These are phyloP conservation scores for Anthoscopus minutus DNA, from an alignment of 2,113 vertebrate species.

Conservation along the genomic window DNA sequence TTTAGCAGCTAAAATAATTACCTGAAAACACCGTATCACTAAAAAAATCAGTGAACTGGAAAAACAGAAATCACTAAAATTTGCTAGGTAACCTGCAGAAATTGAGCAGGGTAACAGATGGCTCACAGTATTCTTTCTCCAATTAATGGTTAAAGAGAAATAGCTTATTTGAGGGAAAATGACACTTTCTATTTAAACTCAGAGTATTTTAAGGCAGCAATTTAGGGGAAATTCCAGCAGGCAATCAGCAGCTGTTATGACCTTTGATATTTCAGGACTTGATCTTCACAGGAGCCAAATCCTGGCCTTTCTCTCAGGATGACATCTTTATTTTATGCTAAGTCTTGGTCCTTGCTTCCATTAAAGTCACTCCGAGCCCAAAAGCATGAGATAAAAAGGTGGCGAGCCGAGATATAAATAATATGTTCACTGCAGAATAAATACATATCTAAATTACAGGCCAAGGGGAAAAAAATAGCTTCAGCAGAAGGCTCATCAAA, in stretches of 20 bases:
- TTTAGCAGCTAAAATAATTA: constrained; percentile 25
- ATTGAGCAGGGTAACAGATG: constrained; percentile 15
- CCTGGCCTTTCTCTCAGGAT: neutral
- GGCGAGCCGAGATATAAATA: constrained; percentile 24
- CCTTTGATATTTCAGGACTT: constrained; percentile 11
- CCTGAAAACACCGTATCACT: neutral
- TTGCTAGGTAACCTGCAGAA: neutral
- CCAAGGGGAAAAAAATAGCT: neutral
- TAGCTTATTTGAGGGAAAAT: constrained; percentile 2
- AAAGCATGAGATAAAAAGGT: constrained; percentile 15
- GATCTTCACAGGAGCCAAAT: neutral
- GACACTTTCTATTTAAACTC: constrained; percentile 17
- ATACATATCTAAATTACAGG: constrained; percentile 33
- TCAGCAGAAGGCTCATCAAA: constrained; percentile 27
- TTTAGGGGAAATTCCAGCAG: neutral
- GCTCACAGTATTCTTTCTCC: neutral
- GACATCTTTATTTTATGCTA: constrained; percentile 5
- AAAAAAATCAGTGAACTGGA: neutral
- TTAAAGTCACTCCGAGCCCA: constrained; percentile 11
- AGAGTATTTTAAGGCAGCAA: neutral
- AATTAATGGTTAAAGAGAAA: constrained; percentile 39
- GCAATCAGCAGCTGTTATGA: neutral
- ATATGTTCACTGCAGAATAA: constrained; percentile 20
- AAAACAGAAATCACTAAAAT: neutral
- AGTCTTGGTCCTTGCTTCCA: neutral